Evolutionary conservation across 2,113 vertebrate species (phyloP), one percentile per base, ranked within the genome.

Genomic region (Typhlomys cinereus): DNA sequence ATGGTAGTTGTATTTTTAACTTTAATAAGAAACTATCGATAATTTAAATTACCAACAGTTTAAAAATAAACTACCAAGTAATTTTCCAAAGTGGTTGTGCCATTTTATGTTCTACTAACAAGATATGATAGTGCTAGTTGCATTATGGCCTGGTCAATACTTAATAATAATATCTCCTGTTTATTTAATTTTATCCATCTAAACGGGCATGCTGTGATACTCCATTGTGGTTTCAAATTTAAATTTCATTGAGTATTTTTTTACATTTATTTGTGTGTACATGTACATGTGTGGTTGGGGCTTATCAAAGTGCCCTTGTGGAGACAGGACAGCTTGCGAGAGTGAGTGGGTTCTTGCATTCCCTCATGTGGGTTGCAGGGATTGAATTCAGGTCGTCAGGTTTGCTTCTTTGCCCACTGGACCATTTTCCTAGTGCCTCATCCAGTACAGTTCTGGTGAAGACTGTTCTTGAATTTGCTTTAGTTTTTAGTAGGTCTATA

Each of bases 241-340:
- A 62, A 61, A 80, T 86, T 94, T 88, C 46, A 71, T 48, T 14
- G 39, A 90, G 59, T n/a, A n/a, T n/a, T n/a, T n/a, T n/a, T n/a
- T n/a, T n/a, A n/a, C n/a, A n/a, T n/a, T n/a, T n/a, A n/a, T n/a
- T n/a, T n/a, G n/a, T n/a, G n/a, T n/a, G n/a, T n/a, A n/a, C n/a
- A n/a, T n/a, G n/a, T n/a, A n/a, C n/a, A n/a, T n/a, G n/a, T n/a
- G n/a, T n/a, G n/a, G n/a, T n/a, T n/a, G n/a, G n/a, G n/a, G n/a
- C n/a, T n/a, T n/a, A n/a, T n/a, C n/a, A n/a, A n/a, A n/a, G n/a
- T n/a, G n/a, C n/a, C n/a, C n/a, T n/a, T n/a, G n/a, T n/a, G n/a
- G n/a, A n/a, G n/a, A n/a, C n/a, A n/a, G n/a, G n/a, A n/a, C n/a
- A n/a, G n/a, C n/a, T n/a, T n/a, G n/a, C n/a, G n/a, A n/a, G n/a